Conservation (phyloP, 2,888 invertebrate species). For the Eupithecia vulgata region DNA sequence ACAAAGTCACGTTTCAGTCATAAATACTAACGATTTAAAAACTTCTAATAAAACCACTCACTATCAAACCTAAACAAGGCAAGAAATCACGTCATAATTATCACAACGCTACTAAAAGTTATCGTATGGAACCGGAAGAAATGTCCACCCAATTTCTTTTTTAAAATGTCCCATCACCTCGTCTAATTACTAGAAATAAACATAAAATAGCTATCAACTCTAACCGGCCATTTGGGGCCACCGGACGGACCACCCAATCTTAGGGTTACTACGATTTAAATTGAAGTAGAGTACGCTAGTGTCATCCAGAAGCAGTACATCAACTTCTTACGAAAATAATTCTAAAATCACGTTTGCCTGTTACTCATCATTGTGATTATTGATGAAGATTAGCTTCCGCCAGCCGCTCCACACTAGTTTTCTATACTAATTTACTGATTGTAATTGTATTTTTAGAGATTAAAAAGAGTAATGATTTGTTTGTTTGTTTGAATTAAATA, state of each 20-base stretch:
- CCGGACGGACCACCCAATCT: slow-evolving; percentile 35
- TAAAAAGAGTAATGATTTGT: too few species aligned
- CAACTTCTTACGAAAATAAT: not conserved
- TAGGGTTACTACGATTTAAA: slow-evolving; percentile 30
- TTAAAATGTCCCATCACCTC: slow-evolving; percentile 22
- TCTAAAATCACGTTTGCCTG: not conserved
- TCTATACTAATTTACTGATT: too few species aligned
- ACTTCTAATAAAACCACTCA: not conserved
- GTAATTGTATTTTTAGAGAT: too few species aligned
- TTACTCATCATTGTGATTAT: not conserved
- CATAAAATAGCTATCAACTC: slow-evolving; percentile 31
- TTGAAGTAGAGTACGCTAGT: slow-evolving; percentile 18
- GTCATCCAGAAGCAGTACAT: slow-evolving; percentile 5
- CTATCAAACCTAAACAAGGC: not conserved
- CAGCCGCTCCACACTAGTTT: too few species aligned
- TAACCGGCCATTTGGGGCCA: slow-evolving; percentile 28
- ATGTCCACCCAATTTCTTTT: slow-evolving; percentile 13
- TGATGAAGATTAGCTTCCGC: too few species aligned
- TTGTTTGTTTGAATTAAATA: too few species aligned
- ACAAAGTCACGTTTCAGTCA: not conserved
- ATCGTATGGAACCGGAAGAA: slow-evolving; percentile 23
- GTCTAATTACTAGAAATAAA: slow-evolving; percentile 32
- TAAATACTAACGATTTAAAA: not conserved
- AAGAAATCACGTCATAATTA: slow-evolving; percentile 12
- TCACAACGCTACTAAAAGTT: slow-evolving; percentile 6